These are phyloP conservation scores for Pangasius djambal DNA, from an alignment of 2,797 vertebrate species.

Conservation along the genomic window DNA sequence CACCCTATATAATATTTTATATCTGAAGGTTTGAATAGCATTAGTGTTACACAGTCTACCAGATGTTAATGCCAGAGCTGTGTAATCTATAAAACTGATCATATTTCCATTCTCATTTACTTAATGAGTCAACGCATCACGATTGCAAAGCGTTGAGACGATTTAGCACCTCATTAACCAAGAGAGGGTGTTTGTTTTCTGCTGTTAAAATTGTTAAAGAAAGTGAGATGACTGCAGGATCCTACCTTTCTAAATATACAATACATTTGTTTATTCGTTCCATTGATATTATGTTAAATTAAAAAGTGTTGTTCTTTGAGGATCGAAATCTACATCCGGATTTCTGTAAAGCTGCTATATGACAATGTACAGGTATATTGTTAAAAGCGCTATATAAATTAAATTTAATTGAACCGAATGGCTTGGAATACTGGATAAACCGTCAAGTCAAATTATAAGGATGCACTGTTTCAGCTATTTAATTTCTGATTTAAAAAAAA, in stretches of 20 bases:
- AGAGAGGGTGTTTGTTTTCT: neutral
- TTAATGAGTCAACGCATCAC: neutral
- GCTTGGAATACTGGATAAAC: neutral
- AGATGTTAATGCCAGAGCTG: neutral
- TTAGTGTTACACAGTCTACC: neutral
- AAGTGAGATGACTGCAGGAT: neutral
- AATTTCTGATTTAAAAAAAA: neutral
- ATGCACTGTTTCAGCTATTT: neutral
- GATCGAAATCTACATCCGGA: neutral
- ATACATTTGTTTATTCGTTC: neutral
- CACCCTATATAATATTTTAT: neutral
- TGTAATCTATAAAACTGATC: neutral
- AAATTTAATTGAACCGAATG: neutral
- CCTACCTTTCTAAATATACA: neutral
- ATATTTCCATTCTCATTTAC: neutral
- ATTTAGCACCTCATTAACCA: constrained; percentile 25
- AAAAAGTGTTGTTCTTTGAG: neutral
- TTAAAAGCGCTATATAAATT: neutral
- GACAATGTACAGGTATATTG: neutral
- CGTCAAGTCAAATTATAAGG: neutral
- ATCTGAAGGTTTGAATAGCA: constrained; percentile 11
- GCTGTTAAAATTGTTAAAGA: constrained; percentile 11
- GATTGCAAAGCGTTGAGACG: neutral
- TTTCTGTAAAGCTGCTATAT: neutral
- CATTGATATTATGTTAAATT: neutral